phyloP scores from a whole-genome alignment of 2,797 vertebrate species.

The Peromyscus attwateri region DNA sequence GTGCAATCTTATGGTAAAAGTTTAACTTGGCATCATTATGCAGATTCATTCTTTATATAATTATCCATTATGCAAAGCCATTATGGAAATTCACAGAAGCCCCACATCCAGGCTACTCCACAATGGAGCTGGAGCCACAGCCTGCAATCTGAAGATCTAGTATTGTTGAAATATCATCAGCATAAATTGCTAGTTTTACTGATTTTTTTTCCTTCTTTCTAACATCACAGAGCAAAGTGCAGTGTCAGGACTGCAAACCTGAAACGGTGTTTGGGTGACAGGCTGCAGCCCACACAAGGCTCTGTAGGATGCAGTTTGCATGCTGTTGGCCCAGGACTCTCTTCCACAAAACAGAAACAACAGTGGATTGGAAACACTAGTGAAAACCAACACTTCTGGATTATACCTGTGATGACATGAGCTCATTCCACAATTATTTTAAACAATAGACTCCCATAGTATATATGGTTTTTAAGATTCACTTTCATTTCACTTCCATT shows the following conservation, averaged over 20 bases:
- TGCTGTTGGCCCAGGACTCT: not conserved
- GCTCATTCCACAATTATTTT: constrained; percentile 43
- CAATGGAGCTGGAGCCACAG: constrained; percentile 66
- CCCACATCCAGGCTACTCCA: constrained; percentile 51
- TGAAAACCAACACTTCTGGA: not conserved
- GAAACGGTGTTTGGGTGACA: constrained; percentile 49
- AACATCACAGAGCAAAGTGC: constrained; percentile 83
- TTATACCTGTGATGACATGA: not conserved
- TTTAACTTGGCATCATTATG: constrained; percentile 86
- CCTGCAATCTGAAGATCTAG: constrained; percentile 81
- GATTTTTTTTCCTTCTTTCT: constrained; percentile 76
- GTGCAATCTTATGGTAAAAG: constrained; percentile 81
- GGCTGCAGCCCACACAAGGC: fast-evolving
- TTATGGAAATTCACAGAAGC: constrained; percentile 86
- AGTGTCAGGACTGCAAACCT: constrained; percentile 75
- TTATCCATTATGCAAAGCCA: constrained; percentile 85
- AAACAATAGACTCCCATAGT: not conserved
- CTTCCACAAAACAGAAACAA: not conserved
- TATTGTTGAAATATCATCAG: constrained; percentile 86
- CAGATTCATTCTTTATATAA: constrained; percentile 85
- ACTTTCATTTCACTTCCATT: not conserved
- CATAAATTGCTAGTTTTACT: constrained; percentile 86
- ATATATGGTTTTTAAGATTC: not conserved
- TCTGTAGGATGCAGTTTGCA: fast-evolving
- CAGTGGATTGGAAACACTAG: not conserved